Percentiles rank a stretch among this genome's conserved stretches.
Conservation (phyloP, 1,140 invertebrate genomes). For the Acromyrmex echinatior region DNA sequence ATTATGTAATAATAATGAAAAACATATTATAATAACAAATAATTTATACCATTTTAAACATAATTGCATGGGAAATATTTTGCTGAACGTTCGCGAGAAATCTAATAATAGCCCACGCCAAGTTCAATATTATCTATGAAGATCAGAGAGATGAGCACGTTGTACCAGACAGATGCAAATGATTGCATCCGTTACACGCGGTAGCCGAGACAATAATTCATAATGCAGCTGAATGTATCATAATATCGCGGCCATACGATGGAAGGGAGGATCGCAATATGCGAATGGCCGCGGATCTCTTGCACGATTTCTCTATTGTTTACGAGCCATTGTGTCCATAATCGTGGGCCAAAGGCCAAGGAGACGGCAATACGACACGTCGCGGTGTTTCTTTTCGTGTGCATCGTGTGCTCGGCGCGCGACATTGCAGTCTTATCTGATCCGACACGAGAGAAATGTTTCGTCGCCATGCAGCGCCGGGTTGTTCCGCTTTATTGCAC, state of each 20-base stretch:
- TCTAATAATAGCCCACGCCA: slow-evolving; percentile 18
- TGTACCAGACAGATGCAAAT: slow-evolving; percentile 26
- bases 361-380: slow-evolving; percentile 21
- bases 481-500: slow-evolving; percentile 27
- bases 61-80: background rate
- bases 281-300: background rate
- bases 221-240: background rate
- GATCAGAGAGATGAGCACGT: slow-evolving; percentile 2
- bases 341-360: slow-evolving; percentile 51
- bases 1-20: background rate
- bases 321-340: slow-evolving; percentile 65
- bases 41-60: background rate
- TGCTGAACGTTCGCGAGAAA: background rate
- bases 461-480: slow-evolving; percentile 25
- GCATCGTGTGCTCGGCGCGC: background rate
- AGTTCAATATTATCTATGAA: slow-evolving; percentile 47
- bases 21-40: background rate
- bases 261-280: background rate
- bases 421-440: slow-evolving; percentile 38
- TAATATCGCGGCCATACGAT: background rate
- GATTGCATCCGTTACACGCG: background rate
- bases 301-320: slow-evolving; percentile 67
- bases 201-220: slow-evolving; percentile 45
- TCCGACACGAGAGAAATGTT: slow-evolving; percentile 54
- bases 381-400: slow-evolving; percentile 30